Evolutionary conservation across 2,797 vertebrate genomes (phyloP), one percentile per base, ranked within the genome.

Genomic region (Philypnodon macrostomus): DNA sequence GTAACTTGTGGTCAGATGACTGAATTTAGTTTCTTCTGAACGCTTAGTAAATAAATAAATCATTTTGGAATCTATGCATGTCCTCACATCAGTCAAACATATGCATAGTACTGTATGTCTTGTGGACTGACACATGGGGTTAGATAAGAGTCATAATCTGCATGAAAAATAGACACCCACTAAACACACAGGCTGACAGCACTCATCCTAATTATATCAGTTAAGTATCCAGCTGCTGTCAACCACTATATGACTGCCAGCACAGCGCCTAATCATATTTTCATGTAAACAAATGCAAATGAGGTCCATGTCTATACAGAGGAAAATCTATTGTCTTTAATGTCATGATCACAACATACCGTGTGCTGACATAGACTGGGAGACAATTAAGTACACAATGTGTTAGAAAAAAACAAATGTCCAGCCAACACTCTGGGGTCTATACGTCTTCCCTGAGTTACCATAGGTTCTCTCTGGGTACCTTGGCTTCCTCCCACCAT

Each of bases 241-340:
- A 35, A 46, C 39, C 9, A 14, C 18, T 30, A 8, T 21, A 34
- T 10, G 5, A 33, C 33, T 24, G 37, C 40, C 49, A 53, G 47
- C 15, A 42, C 49, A 53, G 47, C 15, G 39, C 23, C 30, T 58
- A 61, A 73, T 70, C 29, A 64, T 47, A 66, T 68, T 63, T 50
- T 49, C 31, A 73, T 41, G 44, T 47, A 66, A 63, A 55, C 53
- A 62, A 7, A 27, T 16, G 23, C 36, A 47, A 8, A 29, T 37
- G 4, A 49, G 30, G 35, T 41, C 24, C 29, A 19, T 31, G 29
- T 42, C 11, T 38, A 41, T 34, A 39, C 1, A 34, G 16, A 41
- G 8, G 12, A 39, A 26, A 26, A 51, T 38, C 26, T 37, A 36
- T 49, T 46, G 29, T 30, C 46, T 53, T 52, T 48, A 31, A 33